Evolutionary conservation across 2,113 vertebrate genomes (phyloP).

Genomic region (Microcebus griseorufus): DNA sequence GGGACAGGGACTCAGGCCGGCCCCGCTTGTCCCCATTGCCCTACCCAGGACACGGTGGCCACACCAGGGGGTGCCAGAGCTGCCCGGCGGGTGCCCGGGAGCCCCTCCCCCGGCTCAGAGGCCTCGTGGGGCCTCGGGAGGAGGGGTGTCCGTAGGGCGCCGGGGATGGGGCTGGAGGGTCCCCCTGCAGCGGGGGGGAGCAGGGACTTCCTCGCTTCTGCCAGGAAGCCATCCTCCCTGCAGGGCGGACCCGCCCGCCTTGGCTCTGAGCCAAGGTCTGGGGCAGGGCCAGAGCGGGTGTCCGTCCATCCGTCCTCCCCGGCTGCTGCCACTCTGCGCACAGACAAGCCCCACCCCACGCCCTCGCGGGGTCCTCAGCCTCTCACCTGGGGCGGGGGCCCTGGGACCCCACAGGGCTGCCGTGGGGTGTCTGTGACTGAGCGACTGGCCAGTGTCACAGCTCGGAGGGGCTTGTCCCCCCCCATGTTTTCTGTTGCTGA

Average conservation of each 20-base stretch:
- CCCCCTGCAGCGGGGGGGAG: not conserved
- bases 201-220: fast-evolving
- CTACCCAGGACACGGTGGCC: fast-evolving
- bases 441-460: fast-evolving
- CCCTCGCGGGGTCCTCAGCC: fast-evolving
- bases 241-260: fast-evolving
- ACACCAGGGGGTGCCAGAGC: no score
- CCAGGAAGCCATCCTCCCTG: not conserved
- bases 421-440: fast-evolving
- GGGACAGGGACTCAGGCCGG: fast-evolving
- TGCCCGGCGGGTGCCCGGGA: fast-evolving
- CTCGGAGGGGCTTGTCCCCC: not conserved
- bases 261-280: no score
- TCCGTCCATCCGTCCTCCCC: not conserved
- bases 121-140: not conserved
- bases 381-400: no score
- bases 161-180: fast-evolving
- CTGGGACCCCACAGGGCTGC: not conserved
- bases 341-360: fast-evolving
- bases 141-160: fast-evolving
- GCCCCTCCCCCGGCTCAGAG: not conserved
- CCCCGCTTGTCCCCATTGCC: not conserved
- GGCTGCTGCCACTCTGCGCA: not conserved
- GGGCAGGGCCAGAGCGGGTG: not conserved
- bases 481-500: fast-evolving